Percentiles rank a stretch among this genome's conserved stretches.
Evolutionary conservation across 2,113 vertebrate genomes (phyloP).

Genomic region (Eupsittula cactorum): DNA sequence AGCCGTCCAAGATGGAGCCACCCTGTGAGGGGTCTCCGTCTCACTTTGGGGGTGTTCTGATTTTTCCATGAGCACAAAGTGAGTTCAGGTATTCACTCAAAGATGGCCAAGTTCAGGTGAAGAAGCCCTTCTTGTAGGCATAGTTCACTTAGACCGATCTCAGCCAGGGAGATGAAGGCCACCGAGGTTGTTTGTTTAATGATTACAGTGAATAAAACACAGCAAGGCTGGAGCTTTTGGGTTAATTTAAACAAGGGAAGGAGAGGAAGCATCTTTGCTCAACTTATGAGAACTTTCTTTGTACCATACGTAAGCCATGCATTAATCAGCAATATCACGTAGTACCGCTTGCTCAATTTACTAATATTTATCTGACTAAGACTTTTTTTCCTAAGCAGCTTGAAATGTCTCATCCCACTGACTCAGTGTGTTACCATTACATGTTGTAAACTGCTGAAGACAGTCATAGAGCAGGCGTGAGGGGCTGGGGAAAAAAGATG

Average conservation of each 20-base stretch:
- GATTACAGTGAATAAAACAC: not conserved
- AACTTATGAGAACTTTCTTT: not conserved
- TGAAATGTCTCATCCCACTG: slow-evolving; percentile 25
- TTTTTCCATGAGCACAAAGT: not conserved
- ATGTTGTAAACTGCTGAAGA: slow-evolving; percentile 17
- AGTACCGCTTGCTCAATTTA: slow-evolving; percentile 40
- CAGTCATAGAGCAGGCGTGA: not conserved
- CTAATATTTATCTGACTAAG: slow-evolving; percentile 67
- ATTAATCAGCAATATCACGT: slow-evolving; percentile 56
- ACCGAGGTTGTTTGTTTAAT: not conserved
- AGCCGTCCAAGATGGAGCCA: not conserved
- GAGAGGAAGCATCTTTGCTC: slow-evolving; percentile 26
- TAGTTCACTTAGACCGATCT: not conserved
- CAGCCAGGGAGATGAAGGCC: not conserved
- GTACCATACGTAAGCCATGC: not conserved
- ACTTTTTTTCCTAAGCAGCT: slow-evolving; percentile 24
- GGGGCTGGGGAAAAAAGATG: not conserved
- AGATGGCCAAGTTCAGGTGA: not conserved
- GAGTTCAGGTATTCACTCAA: not conserved
- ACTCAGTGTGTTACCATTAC: slow-evolving; percentile 23
- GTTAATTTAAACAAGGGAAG: slow-evolving; percentile 32
- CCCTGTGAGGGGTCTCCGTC: not conserved
- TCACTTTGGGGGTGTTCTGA: not conserved
- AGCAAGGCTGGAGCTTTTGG: not conserved
- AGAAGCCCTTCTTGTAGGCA: not conserved